These are phyloP conservation scores for Drosophila nr. perissopoda DNA, from an alignment of 2,888 invertebrate species.

Conservation along the genomic window DNA sequence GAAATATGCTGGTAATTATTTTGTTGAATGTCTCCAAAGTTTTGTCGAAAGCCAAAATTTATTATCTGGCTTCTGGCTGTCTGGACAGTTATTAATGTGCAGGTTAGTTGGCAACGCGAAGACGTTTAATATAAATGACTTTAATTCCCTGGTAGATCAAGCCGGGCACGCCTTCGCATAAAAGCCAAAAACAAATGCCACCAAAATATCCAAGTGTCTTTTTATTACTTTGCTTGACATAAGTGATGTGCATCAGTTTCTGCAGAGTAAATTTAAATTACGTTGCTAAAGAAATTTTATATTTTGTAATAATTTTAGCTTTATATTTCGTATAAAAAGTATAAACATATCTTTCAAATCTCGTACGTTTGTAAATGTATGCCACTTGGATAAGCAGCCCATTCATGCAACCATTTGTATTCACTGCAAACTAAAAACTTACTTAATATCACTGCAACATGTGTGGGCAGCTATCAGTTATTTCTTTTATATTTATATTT, in stretches of 20 bases:
- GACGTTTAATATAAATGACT: slow-evolving; percentile 48
- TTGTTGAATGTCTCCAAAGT: slow-evolving; percentile 76
- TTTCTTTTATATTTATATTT: slow-evolving; percentile 11
- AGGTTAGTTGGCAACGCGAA: slow-evolving; percentile 54
- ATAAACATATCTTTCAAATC: not conserved
- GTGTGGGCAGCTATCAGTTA: slow-evolving; percentile 9
- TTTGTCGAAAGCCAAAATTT: slow-evolving; percentile 62
- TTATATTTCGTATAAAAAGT: not conserved
- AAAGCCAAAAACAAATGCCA: not conserved
- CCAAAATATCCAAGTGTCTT: not conserved
- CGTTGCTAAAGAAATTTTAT: not conserved
- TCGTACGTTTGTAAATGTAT: not conserved
- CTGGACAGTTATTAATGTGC: slow-evolving; percentile 66
- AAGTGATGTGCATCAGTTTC: slow-evolving; percentile 12
- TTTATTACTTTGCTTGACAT: not conserved
- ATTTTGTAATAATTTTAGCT: not conserved
- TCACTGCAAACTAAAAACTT: slow-evolving; percentile 1
- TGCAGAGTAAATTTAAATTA: not conserved
- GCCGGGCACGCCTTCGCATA: slow-evolving; percentile 1
- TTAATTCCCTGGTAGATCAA: slow-evolving; percentile 37
- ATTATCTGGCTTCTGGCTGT: slow-evolving; percentile 54
- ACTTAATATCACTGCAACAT: slow-evolving; percentile 11
- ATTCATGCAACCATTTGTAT: not conserved
- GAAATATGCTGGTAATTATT: slow-evolving; percentile 81
- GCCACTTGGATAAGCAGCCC: not conserved